phyloP scores from a whole-genome alignment of 2,797 vertebrate genomes.

The Pangasius larnaudii region DNA sequence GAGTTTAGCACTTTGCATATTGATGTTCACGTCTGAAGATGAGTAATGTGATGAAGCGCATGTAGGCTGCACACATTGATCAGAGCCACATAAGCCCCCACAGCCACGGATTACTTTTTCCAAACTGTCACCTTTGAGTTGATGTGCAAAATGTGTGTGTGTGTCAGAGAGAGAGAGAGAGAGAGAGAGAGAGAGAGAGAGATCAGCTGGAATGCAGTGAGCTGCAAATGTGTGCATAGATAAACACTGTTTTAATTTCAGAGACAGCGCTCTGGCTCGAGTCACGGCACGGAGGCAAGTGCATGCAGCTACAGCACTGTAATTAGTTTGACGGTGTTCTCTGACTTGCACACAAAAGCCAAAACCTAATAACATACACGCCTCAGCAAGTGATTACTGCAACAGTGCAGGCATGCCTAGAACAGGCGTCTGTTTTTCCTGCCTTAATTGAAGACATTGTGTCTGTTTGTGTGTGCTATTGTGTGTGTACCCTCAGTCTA shows the following conservation, averaged over 20 bases:
- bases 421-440: constrained; percentile 1
- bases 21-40: constrained; percentile 27
- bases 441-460: constrained; percentile 6
- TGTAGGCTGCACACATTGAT: constrained; percentile 32
- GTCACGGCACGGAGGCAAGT: constrained; percentile 6
- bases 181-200: not conserved
- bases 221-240: constrained; percentile 12
- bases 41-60: constrained; percentile 25
- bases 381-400: not conserved
- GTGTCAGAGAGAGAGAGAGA: not conserved
- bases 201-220: not conserved
- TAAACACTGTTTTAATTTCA: constrained; percentile 34
- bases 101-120: constrained; percentile 28
- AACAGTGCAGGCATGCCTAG: not conserved
- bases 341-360: constrained; percentile 12
- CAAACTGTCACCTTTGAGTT: not conserved
- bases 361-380: constrained; percentile 14
- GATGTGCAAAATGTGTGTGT: constrained; percentile 17
- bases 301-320: constrained; percentile 3
- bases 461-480: constrained; percentile 5
- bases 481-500: not conserved
- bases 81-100: constrained; percentile 8
- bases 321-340: constrained; percentile 35
- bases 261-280: not conserved
- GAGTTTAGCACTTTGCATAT: constrained; percentile 31